phyloP scores from a whole-genome alignment of 2,797 vertebrate genomes.

The Sebastes ruberrimus region DNA sequence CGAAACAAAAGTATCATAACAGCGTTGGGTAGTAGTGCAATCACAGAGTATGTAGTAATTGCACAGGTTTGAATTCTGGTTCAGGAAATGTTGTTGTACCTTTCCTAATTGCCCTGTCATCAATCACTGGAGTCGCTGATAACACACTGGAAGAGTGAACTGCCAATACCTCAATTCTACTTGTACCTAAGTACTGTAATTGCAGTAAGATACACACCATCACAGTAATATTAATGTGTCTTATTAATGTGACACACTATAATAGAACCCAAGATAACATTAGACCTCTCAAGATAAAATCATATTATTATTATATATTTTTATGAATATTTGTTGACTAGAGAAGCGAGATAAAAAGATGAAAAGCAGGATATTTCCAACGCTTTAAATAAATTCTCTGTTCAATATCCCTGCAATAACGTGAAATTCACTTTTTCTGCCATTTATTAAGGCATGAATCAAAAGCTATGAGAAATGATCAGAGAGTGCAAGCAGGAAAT shows the following conservation, averaged over 20 bases:
- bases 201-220: neutral
- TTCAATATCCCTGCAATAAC: conserved; percentile 2
- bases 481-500: conserved; percentile 61
- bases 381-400: neutral
- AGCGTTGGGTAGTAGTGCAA: conserved; percentile 1
- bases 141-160: conserved; percentile 2
- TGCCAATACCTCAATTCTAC: conserved; percentile 10
- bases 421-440: conserved; percentile 10
- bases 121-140: conserved; percentile 20
- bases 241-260: conserved; percentile 3
- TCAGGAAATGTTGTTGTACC: conserved; percentile 37
- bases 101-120: conserved; percentile 44
- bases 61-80: conserved; percentile 22
- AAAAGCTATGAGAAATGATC: conserved; percentile 55
- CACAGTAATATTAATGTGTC: neutral
- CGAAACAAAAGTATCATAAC: conserved; percentile 8
- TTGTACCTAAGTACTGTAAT: conserved; percentile 6
- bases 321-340: neutral
- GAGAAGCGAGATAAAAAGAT: neutral
- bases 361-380: neutral
- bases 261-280: neutral
- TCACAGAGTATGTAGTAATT: conserved; percentile 29
- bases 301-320: neutral
- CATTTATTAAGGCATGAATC: conserved; percentile 51
- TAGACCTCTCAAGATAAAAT: neutral